Conservation (phyloP, 2,113 vertebrate species). For the Neoarius graeffei region DNA sequence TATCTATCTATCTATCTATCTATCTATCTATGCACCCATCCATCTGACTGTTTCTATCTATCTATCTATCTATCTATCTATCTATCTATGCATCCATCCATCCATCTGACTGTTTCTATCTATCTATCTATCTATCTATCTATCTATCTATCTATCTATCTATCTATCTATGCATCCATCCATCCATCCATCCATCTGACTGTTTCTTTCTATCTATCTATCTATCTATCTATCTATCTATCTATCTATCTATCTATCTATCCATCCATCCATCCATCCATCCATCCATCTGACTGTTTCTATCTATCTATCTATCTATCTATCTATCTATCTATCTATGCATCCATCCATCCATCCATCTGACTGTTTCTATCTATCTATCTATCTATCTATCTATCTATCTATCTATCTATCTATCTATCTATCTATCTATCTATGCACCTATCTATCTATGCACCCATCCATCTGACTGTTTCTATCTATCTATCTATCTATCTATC, state of each 20-base stretch:
- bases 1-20: neutral
- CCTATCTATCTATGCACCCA: neutral
- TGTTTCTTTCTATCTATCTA: too few species aligned
- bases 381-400: neutral
- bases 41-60: too few species aligned
- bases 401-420: neutral
- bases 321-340: neutral
- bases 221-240: neutral
- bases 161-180: neutral
- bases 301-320: neutral
- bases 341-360: too few species aligned
- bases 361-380: neutral
- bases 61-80: too few species aligned
- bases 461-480: too few species aligned
- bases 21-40: neutral
- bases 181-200: neutral
- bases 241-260: neutral
- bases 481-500: neutral
- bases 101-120: too few species aligned
- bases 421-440: neutral
- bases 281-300: too few species aligned
- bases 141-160: neutral
- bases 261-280: too few species aligned
- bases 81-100: fast-evolving
- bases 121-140: neutral